Conservation (phyloP, 2,113 vertebrate genomes). For the Puntigrus tetrazona region DNA sequence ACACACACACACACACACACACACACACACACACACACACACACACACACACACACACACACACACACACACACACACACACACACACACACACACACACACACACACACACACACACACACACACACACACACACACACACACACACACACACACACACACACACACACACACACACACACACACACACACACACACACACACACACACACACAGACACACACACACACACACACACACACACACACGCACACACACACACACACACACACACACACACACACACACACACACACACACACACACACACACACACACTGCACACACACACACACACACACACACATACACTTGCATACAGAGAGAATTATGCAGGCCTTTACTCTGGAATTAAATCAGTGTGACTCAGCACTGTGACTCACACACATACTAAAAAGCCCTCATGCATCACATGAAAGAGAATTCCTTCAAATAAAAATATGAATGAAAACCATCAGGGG, state of each 20-base stretch:
- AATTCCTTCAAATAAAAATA: neutral
- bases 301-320: conserved; percentile 43
- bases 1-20: neutral
- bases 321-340: neutral
- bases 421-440: conserved; percentile 9
- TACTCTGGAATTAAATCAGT: neutral
- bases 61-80: conserved; percentile 35
- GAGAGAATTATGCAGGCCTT: neutral
- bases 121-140: conserved; percentile 17
- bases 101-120: neutral
- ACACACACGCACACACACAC: too few relatives aligned
- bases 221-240: neutral
- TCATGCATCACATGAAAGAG: neutral
- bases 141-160: conserved; percentile 6
- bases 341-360: neutral
- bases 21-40: neutral
- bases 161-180: conserved; percentile 22
- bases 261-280: too few relatives aligned
- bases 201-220: conserved; percentile 11
- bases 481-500: conserved; percentile 5
- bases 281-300: conserved; percentile 31
- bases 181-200: neutral
- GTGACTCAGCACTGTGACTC: neutral
- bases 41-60: neutral
- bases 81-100: neutral